A percentile compares a stretch with the other conserved stretches of the same genome.
Conservation (phyloP, 2,888 invertebrate genomes). For the Julus scanicus region DNA sequence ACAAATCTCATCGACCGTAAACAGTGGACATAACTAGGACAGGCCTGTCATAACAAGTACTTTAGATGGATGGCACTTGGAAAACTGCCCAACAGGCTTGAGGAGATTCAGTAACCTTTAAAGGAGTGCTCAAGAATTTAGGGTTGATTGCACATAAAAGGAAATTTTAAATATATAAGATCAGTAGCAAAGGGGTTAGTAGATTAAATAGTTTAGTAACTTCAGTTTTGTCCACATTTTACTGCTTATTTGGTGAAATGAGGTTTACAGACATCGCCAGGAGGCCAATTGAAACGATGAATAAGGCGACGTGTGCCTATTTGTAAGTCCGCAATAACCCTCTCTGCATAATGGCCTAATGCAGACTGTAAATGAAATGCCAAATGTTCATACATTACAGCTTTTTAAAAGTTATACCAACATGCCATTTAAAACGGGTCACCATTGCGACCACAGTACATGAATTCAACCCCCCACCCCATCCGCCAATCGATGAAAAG, state of each 20-base stretch:
- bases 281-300: slow-evolving; percentile 33
- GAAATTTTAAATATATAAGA: neutral
- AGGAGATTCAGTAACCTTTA: neutral
- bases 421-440: neutral
- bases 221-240: neutral
- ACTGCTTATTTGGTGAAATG: neutral
- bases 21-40: neutral
- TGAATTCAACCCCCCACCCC: neutral
- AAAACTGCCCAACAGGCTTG: neutral
- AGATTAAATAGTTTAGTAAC: neutral
- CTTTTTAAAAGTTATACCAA: neutral
- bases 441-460: neutral
- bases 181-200: slow-evolving; percentile 25
- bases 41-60: neutral
- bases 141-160: slow-evolving; percentile 17
- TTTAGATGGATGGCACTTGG: neutral
- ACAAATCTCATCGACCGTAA: neutral
- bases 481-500: neutral
- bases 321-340: neutral
- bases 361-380: neutral
- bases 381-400: neutral
- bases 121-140: slow-evolving; percentile 19
- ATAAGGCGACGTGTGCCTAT: neutral
- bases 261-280: neutral
- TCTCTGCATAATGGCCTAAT: slow-evolving; percentile 2